phyloP scores from a whole-genome alignment of 2,888 invertebrate genomes.

The Brassicogethes aeneus region DNA sequence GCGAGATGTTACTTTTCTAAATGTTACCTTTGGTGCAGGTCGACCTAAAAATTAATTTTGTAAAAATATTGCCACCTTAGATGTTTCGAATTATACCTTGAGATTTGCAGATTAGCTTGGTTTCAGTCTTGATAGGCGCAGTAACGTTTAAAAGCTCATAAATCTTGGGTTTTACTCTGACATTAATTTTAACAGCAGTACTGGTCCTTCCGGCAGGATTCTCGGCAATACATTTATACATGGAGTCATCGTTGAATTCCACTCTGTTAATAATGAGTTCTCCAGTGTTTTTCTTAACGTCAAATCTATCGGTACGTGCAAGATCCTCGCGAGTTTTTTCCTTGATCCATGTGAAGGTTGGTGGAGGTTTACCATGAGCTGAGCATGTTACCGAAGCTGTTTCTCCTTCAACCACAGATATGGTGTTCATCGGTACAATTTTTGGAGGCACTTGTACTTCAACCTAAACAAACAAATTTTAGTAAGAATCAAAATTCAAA shows the following conservation, averaged over 20 bases:
- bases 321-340: constrained; percentile 63
- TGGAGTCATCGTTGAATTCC: constrained; percentile 68
- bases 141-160: constrained; percentile 69
- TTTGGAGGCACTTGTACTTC: constrained; percentile 68
- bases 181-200: constrained; percentile 58
- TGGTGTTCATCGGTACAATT: constrained; percentile 53
- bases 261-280: constrained; percentile 64
- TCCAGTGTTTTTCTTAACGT: constrained; percentile 63
- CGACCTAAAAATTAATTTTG: too few species aligned
- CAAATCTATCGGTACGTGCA: constrained; percentile 56
- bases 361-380: constrained; percentile 77
- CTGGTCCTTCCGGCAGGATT: constrained; percentile 70
- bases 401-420: constrained; percentile 73
- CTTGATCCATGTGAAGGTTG: constrained; percentile 77
- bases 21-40: constrained; percentile 71
- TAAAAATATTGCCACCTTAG: too few species aligned
- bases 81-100: too few species aligned
- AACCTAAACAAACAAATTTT: constrained; percentile 23
- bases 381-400: constrained; percentile 65
- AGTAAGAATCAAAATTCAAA: background rate
- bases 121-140: constrained; percentile 51
- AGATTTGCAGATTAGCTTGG: constrained; percentile 65
- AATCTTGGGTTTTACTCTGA: constrained; percentile 69
- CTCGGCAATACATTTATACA: constrained; percentile 70
- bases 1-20: constrained; percentile 62